Evolutionary conservation across 2,888 invertebrate genomes (phyloP), one percentile per base, ranked within the genome.

Genomic region (Standfussiana lucernea): DNA sequence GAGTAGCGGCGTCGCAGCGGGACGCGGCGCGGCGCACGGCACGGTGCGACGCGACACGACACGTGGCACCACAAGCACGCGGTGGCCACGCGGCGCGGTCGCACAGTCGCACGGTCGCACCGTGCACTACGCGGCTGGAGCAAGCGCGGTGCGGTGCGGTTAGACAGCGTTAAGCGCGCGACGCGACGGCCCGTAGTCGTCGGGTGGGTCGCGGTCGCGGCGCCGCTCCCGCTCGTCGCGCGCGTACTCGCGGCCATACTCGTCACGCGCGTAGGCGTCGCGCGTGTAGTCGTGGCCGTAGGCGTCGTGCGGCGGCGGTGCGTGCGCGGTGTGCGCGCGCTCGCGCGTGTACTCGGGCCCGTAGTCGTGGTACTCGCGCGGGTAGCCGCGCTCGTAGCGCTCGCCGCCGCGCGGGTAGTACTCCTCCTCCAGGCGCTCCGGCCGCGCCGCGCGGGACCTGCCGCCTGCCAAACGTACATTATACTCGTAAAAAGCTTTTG

Each of bases 101-200:
- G 32, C 62, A 59, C 24, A 3, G 62, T 24, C 67, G 77, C 79
- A 8, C 24, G 59, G 11, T 10, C 40, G 62, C 75, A 64, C 50
- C 62, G 50, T n/a, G 62, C 50, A 35, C 3, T 28, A 45, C 42
- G 64, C 50, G 42, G 64, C 64, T 24, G 13, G 28, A 13, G n/a
- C 80, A 66, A 59, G 97, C 89, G 70, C 82, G n/a, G 77, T 47
- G 66, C 77, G 70, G 77, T 77, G 77, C 82, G 83, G 71, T 97
- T 98, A 98, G 95, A 98, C 98, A 94, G 98, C 98, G 95, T 98
- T 98, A 90, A 98, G 97, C 89, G 98, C 97, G 91, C 98, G 97
- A 82, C 98, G 97, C 89, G 98, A 97, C 62, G 97, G 97, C 83
- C 97, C 97, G 94, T 97, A 97, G 90, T 97, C 97, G 89, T 97